Evolutionary conservation across 2,888 invertebrate species (phyloP).

Genomic region (Harpalus rufipes): DNA sequence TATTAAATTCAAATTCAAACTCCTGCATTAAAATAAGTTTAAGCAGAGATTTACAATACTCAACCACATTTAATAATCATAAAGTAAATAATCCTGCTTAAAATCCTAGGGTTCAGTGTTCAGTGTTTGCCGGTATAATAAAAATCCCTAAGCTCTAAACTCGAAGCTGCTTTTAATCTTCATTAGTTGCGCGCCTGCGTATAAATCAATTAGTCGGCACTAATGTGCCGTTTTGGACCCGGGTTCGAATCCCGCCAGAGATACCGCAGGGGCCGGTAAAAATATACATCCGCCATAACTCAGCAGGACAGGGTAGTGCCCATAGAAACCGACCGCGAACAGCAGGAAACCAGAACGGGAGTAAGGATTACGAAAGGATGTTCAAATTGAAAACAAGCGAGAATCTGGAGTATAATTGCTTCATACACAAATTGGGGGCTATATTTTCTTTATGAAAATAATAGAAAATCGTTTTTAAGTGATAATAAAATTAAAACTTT

Average conservation of each 20-base stretch:
- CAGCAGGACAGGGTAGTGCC: slow-evolving; percentile 6
- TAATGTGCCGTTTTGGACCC: slow-evolving; percentile 54
- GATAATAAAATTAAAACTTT: too few species aligned
- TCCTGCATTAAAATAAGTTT: neutral
- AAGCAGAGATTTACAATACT: neutral
- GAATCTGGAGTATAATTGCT: too few species aligned
- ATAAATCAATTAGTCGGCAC: slow-evolving; percentile 66
- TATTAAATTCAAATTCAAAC: neutral
- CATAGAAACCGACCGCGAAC: too few species aligned
- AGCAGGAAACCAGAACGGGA: too few species aligned
- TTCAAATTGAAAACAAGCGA: too few species aligned
- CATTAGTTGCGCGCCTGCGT: slow-evolving; percentile 59
- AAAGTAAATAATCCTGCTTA: slow-evolving; percentile 26
- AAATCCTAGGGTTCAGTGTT: neutral
- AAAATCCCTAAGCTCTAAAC: slow-evolving; percentile 56
- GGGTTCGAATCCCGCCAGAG: slow-evolving; percentile 57
- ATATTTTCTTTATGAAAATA: too few species aligned
- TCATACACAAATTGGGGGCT: too few species aligned
- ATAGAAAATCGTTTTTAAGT: too few species aligned
- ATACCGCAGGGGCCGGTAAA: slow-evolving; percentile 51
- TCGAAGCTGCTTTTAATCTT: slow-evolving; percentile 60
- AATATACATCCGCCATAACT: slow-evolving; percentile 65
- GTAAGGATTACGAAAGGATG: too few species aligned
- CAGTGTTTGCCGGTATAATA: neutral
- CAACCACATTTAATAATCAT: slow-evolving; percentile 4